A percentile compares a stretch with the other conserved stretches of the same genome.
These are phyloP conservation scores for Amniataba percoides DNA, from an alignment of 2,797 vertebrate genomes.

Conservation along the genomic window DNA sequence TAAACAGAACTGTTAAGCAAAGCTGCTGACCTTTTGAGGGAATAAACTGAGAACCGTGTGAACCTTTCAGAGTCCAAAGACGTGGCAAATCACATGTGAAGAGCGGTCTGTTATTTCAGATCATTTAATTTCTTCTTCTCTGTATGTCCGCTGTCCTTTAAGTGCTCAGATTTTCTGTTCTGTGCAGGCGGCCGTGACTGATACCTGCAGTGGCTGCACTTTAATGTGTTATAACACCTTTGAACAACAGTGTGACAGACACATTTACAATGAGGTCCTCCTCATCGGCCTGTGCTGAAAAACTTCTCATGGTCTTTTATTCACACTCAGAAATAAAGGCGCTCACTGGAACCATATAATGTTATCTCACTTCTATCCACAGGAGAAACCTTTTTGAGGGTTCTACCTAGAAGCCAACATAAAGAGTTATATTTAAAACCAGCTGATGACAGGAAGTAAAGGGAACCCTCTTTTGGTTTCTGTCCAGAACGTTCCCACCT, in stretches of 20 bases:
- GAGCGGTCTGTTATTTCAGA: slow-evolving; percentile 59
- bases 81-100: slow-evolving; percentile 59
- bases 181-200: slow-evolving; percentile 31
- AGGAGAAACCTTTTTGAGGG: too few relatives aligned
- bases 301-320: slow-evolving; percentile 6
- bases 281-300: slow-evolving; percentile 26
- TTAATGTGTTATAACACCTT: slow-evolving; percentile 51
- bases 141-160: slow-evolving; percentile 27
- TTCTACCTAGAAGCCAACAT: too few relatives aligned
- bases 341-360: too few relatives aligned
- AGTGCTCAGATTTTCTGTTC: slow-evolving; percentile 38
- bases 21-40: slow-evolving; percentile 79
- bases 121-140: slow-evolving; percentile 55
- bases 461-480: too few relatives aligned
- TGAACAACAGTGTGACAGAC: slow-evolving; percentile 40
- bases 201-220: slow-evolving; percentile 49
- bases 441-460: too few relatives aligned
- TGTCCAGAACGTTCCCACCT: too few relatives aligned
- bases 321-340: too few relatives aligned
- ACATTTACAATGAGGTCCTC: slow-evolving; percentile 33
- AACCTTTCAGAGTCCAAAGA: slow-evolving; percentile 72
- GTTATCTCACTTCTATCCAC: too few relatives aligned
- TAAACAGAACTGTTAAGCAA: slow-evolving; percentile 78
- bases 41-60: slow-evolving; percentile 76
- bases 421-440: too few relatives aligned